Conservation (phyloP, 2,888 invertebrate genomes). For the Hydroisotoma schaefferi region DNA sequence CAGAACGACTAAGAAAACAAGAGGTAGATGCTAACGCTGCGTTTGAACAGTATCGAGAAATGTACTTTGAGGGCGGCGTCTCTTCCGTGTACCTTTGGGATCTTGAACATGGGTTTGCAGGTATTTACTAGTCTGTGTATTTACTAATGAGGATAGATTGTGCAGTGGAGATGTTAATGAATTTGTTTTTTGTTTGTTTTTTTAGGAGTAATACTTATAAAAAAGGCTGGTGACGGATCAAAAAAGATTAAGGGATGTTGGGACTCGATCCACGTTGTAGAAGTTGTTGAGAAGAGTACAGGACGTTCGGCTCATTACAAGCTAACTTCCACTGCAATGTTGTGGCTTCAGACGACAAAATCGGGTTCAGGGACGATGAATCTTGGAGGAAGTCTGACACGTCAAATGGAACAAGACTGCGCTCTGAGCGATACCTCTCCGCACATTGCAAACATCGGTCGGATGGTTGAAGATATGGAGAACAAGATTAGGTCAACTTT, state of each 20-base stretch:
- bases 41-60: constrained; percentile 97
- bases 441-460: constrained; percentile 97
- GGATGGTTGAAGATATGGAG: constrained; percentile 99
- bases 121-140: constrained; percentile 52
- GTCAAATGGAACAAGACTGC: constrained; percentile 94
- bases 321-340: constrained; percentile 97
- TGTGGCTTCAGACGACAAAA: constrained; percentile 98
- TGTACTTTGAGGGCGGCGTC: constrained; percentile 99
- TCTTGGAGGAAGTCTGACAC: constrained; percentile 93
- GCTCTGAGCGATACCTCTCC: constrained; percentile 77
- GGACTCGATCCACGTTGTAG: constrained; percentile 99
- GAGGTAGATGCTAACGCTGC: constrained; percentile 98
- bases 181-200: background rate
- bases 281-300: constrained; percentile 93
- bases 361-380: constrained; percentile 96
- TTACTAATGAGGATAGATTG: background rate
- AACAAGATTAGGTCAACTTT: constrained; percentile 97
- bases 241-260: constrained; percentile 99
- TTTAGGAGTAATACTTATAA: constrained; percentile 91
- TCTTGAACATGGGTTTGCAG: constrained; percentile 95
- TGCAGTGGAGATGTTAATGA: background rate
- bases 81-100: constrained; percentile 99
- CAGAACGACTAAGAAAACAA: constrained; percentile 87
- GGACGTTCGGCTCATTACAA: constrained; percentile 96
- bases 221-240: constrained; percentile 97